Base-by-base conservation (phyloP, 1,140 invertebrate genomes). In the Lethrus apterus region DNA sequence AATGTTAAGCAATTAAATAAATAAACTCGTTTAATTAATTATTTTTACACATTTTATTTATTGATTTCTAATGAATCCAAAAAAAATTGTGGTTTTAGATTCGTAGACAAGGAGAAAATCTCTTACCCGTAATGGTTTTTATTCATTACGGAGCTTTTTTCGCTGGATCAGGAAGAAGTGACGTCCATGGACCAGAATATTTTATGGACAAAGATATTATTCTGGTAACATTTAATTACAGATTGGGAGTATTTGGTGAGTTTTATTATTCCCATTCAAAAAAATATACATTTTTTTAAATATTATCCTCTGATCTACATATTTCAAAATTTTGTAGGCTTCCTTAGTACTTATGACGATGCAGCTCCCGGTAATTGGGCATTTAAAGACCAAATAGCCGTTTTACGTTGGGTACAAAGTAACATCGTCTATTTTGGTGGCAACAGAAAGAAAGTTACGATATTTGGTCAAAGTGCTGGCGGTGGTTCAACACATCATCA, bases 191-290 rank as follows among this genome's bases (percentile, higher is more conserved):
- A n/a, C 71, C 76, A 0, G 60, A 70, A 26, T 69, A 72, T 50
- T 60, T 81, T 2, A 65, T 78, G 18, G 57, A 66, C 2, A 75
- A 82, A 55, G 73, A 72, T 30, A 63, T 83, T 4, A 74, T 87
- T 13, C 68, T 88, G 1, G 81, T 88, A 2, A 82, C 81, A 1
- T 66, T 86, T 21, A 84, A 88, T 55, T 88, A 88, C 59, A 73
- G 85, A 47, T 66, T 87, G 8, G 83, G 84, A 44, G 69, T 78
- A 35, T 63, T 84, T n/a, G 80, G 79, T 59, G n/a, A 26, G 24
- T 26, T 26, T 26, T n/a, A n/a, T n/a, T n/a, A n/a, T n/a, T n/a
- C n/a, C n/a, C n/a, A n/a, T n/a, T n/a, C n/a, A n/a, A n/a, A n/a
- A n/a, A n/a, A n/a, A n/a, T n/a, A n/a, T n/a, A n/a, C n/a, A n/a